Evolutionary conservation across 2,888 invertebrate genomes (phyloP), one percentile per base, ranked within the genome.

Genomic region (Anoncus sp.): DNA sequence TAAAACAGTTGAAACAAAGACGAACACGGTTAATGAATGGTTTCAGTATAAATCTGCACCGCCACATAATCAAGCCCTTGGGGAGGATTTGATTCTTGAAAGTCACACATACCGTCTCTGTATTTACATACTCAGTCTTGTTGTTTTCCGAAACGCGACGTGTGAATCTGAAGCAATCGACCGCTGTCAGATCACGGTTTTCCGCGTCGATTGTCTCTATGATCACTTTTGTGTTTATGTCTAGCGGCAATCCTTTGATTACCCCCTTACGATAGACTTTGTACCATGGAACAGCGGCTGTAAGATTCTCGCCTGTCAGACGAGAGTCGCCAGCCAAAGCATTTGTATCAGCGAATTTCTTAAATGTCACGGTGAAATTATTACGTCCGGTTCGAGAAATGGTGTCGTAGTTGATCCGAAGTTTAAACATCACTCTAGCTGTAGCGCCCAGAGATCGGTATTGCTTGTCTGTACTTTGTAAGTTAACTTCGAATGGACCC

Each of bases 101-200:
- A 3, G 69, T 24, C 20, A 66, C 27, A 6, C 66, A 59, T 12
- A 57, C 49, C 14, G 69, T 69, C 27, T 69, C 69, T 5, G 69
- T 69, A 12, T 47, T 22, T 1, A 47, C 16, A 14, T 31, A 38
- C 14, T 57, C 57, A 3, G 47, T 35, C 14, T 31, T 57, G 20
- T 22, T 47, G 10, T 31, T 31, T 12, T n/a, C 40, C 16, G 20
- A 14, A n/a, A 47, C 35, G 1, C 69, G 69, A 35, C 16, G 57
- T 10, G 57, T 40, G 40, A 66, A 66, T 16, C 66, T 40, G 20
- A 38, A 66, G 12, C 18, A 51, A 5, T 69, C 47, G 1, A 69
- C 55, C 14, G 47, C 57, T 2, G 2, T 57, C 2, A 69, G 20
- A 1, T 69, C 45, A 14, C 49, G 18, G 35, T 69, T 69, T 22